phyloP scores from a whole-genome alignment of 2,888 invertebrate species.

The Sphinx pinastri region DNA sequence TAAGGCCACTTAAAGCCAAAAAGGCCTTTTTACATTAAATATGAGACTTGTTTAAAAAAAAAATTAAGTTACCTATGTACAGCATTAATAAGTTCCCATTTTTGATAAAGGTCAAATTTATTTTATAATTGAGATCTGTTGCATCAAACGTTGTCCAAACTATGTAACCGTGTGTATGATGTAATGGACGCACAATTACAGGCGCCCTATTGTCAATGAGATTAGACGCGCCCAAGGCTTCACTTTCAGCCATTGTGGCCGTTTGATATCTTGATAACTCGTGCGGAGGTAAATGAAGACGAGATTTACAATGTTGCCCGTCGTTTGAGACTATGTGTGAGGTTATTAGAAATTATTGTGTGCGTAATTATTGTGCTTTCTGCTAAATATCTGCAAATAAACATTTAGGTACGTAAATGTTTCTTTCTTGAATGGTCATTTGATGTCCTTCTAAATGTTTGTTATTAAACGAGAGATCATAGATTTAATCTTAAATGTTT shows the following conservation, averaged over 20 bases:
- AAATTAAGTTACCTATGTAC: too few relatives aligned
- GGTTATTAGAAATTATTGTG: slow-evolving; percentile 5
- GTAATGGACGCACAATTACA: slow-evolving; percentile 45
- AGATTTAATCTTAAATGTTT: too few relatives aligned
- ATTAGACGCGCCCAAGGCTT: slow-evolving; percentile 41
- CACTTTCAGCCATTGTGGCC: slow-evolving; percentile 37
- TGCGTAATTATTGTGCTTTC: neutral
- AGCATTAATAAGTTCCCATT: too few relatives aligned
- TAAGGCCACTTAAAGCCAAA: too few relatives aligned
- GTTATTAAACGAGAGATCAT: too few relatives aligned
- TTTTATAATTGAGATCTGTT: neutral
- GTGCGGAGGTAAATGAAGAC: slow-evolving; percentile 14
- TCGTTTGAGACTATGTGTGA: neutral
- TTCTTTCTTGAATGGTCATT: too few relatives aligned
- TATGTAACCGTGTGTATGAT: neutral
- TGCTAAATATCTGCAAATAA: slow-evolving; percentile 3
- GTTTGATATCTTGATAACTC: slow-evolving; percentile 5
- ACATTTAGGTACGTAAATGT: neutral
- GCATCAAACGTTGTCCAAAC: neutral
- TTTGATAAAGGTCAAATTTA: too few relatives aligned
- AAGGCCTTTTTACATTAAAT: too few relatives aligned
- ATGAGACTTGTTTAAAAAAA: too few relatives aligned
- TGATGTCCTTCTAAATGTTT: too few relatives aligned
- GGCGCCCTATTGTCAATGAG: slow-evolving; percentile 50
- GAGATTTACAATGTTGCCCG: slow-evolving; percentile 19